Evolutionary conservation across 2,797 vertebrate species (phyloP).

Genomic region (Sciurus vulgaris): DNA sequence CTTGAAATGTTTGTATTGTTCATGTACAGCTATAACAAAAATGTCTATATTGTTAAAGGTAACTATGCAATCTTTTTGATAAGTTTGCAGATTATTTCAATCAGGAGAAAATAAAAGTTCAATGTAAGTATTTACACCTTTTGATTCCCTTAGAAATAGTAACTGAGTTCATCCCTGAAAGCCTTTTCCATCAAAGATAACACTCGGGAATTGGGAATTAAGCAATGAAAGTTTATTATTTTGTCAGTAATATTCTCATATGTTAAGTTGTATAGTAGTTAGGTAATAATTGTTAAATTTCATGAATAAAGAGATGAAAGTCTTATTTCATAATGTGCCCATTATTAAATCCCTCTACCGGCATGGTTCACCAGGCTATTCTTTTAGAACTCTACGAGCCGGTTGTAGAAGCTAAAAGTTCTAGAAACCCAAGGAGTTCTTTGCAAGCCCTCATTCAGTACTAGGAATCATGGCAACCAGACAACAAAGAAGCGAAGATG

Average conservation of each 20-base stretch:
- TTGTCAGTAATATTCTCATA: not conserved
- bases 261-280: not conserved
- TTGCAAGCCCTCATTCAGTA: not conserved
- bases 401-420: not conserved
- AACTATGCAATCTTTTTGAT: not conserved
- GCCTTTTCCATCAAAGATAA: not conserved
- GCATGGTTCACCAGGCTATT: not conserved
- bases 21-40: not conserved
- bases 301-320: not conserved
- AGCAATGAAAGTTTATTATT: not conserved
- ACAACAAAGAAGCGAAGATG: not conserved
- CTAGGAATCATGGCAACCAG: not conserved
- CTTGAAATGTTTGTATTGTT: not conserved
- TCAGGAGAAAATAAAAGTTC: not conserved
- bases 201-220: not conserved
- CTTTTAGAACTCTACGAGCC: not conserved
- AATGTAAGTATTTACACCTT: not conserved
- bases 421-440: not conserved
- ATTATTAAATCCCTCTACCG: not conserved
- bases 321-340: not conserved
- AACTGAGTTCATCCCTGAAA: not conserved
- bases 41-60: not conserved
- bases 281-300: not conserved
- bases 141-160: slow-evolving; percentile 11
- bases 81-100: slow-evolving; percentile 25